These are phyloP conservation scores for Pardosa pseudoannulata DNA, from an alignment of 2,888 invertebrate genomes.

Conservation along the genomic window DNA sequence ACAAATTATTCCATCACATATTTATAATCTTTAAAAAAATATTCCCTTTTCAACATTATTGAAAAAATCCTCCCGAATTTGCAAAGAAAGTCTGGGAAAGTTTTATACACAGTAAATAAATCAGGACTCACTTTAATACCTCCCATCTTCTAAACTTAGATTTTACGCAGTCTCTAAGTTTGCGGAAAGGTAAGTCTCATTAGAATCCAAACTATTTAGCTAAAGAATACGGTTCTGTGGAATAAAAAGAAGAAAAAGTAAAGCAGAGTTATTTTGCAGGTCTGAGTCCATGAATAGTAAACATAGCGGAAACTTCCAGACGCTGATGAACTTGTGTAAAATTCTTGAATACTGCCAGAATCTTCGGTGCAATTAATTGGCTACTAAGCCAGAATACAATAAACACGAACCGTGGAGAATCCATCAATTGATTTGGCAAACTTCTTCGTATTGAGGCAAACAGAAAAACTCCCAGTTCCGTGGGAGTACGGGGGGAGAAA, in stretches of 20 bases:
- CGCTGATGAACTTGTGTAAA: slow-evolving; percentile 50
- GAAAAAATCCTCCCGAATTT: too few species aligned
- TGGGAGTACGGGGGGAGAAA: slow-evolving; percentile 9
- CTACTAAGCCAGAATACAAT: slow-evolving; percentile 57
- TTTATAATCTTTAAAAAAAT: too few species aligned
- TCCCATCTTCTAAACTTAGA: too few species aligned
- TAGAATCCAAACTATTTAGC: slow-evolving; percentile 50
- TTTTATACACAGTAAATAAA: too few species aligned
- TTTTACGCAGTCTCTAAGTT: slow-evolving; percentile 4
- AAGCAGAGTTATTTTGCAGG: neutral
- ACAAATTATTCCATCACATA: too few species aligned
- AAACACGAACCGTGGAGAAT: slow-evolving; percentile 38
- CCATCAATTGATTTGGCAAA: slow-evolving; percentile 59
- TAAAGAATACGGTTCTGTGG: slow-evolving; percentile 35
- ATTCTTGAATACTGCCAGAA: slow-evolving; percentile 16
- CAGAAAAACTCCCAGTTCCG: slow-evolving; percentile 10
- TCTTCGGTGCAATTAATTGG: slow-evolving; percentile 55
- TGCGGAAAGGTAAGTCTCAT: slow-evolving; percentile 37
- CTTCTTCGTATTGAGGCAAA: slow-evolving; percentile 45
- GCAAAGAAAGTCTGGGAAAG: too few species aligned
- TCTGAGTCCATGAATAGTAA: slow-evolving; percentile 52
- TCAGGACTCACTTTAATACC: too few species aligned
- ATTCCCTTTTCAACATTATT: too few species aligned
- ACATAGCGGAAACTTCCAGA: slow-evolving; percentile 26
- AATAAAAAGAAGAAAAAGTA: neutral